Evolutionary conservation across 2,113 vertebrate species (phyloP), one percentile per base, ranked within the genome.

Genomic region (Myxocyprinus asiaticus): DNA sequence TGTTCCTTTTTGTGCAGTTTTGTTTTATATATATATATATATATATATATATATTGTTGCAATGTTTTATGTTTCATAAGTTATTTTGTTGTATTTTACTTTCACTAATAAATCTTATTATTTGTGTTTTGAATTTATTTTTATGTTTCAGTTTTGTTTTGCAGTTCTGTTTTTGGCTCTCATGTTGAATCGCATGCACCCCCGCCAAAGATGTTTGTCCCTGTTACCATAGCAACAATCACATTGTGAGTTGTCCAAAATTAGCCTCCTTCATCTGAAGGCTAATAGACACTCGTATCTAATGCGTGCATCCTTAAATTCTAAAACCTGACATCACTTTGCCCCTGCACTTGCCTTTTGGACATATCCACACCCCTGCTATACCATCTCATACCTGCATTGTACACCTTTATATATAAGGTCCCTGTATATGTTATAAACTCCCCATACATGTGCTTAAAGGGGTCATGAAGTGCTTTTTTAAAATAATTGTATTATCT

Each of bases 141-240:
- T 67, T 80, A 58, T 56, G 62, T 74, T 80, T 72, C 71, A 74
- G 78, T 80, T 73, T 67, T 83, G 48, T 85, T 81, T 85, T 81
- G 79, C 84, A 83, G 84, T 85, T 83, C 69, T 61, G 61, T 81
- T 82, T 33, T 82, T 79, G 83, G 80, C 78, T 79, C 82, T 85
- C 82, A 83, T 85, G 84, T 85, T 85, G 84, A 83, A 79, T 82
- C 84, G 84, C 84, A 85, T 83, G 84, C 72, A 81, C 78, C 82
- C 14, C 72, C 59, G 66, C 67, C 77, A 82, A 81, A 83, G 72
- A 78, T 83, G 79, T 79, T 81, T 84, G 78, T 84, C 65, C 84
- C 76, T 77, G 77, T 85, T 85, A 56, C 81, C 71, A 79, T 85
- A 81, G 79, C 84, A 55, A 75, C 81, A 78, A 33, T 63, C 71